A percentile compares a stretch with the other conserved stretches of the same genome.
Evolutionary conservation across 2,888 invertebrate species (phyloP).

Genomic region (Acanthosepion lycidas): DNA sequence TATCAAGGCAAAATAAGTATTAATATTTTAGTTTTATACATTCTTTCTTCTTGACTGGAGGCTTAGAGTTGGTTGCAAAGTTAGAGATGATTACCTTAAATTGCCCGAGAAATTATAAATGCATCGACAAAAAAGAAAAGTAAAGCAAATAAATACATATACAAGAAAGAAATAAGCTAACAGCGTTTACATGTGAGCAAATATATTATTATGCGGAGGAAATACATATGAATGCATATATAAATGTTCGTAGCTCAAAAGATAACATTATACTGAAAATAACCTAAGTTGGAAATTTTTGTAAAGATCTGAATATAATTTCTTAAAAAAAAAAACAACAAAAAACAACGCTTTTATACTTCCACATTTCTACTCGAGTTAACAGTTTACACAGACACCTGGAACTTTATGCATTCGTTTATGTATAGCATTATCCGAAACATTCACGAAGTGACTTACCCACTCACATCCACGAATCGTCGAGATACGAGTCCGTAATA

Average conservation of each 20-base stretch:
- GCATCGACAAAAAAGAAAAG: background rate
- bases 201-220: background rate
- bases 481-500: too few species aligned
- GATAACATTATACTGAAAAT: too few species aligned
- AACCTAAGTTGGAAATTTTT: too few species aligned
- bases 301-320: too few species aligned
- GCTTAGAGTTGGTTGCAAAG: background rate
- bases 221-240: background rate
- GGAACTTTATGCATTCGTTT: background rate
- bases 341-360: too few species aligned
- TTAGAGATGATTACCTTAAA: background rate
- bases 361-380: too few species aligned
- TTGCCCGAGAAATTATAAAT: background rate
- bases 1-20: background rate
- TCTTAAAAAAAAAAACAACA: too few species aligned
- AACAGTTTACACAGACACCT: background rate
- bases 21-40: background rate
- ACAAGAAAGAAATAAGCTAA: background rate
- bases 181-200: background rate
- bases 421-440: too few species aligned
- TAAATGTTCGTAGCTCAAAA: background rate
- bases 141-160: background rate
- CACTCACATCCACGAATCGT: too few species aligned
- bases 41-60: background rate
- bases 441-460: too few species aligned